Evolutionary conservation across 2,797 vertebrate species (phyloP), one percentile per base, ranked within the genome.

Genomic region (Falco novaeseelandiae): DNA sequence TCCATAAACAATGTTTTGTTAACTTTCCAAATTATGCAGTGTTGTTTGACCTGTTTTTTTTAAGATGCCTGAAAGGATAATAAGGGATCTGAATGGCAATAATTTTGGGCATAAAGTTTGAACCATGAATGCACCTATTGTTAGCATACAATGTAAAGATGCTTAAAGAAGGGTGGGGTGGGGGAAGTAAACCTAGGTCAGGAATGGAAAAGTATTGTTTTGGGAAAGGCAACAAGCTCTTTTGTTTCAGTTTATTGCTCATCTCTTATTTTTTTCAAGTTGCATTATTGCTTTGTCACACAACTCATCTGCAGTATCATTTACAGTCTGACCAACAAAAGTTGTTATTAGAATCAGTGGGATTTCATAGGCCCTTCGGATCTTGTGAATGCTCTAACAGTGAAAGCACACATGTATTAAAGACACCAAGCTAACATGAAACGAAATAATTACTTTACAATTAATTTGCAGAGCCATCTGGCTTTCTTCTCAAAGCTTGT

Each of bases 101-200:
- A 97, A 98, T 97, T 97, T 97, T 87, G 83, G 92, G 96, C 84
- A 95, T 97, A 95, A 96, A 97, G 66, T 94, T 70, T 95, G 86
- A 97, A 93, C 49, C 89, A 96, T 90, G 48, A 94, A 66, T 90
- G 48, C n/a, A 71, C 92, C 58, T 97, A 96, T 97, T 97, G 98
- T 97, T 97, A 97, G 83, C 86, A 70, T 71, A 51, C 57, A 96
- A 87, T 36, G 55, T 89, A 97, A 96, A 79, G 73, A 76, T 96
- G 66, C 48, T 97, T 89, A 86, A 93, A 89, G 91, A 91, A 76
- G 4, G 36, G 36, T 3, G 22, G 4, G 9, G 5, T 36, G 36
- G 9, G 14, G 38, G 57, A 93, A 29, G 20, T 66, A 94, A 83
- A 90, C 83, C 40, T 89, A 96, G 79, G 95, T 93, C 92, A 97